Conservation (phyloP, 2,113 vertebrate species). For the Syrmaticus mikado region DNA sequence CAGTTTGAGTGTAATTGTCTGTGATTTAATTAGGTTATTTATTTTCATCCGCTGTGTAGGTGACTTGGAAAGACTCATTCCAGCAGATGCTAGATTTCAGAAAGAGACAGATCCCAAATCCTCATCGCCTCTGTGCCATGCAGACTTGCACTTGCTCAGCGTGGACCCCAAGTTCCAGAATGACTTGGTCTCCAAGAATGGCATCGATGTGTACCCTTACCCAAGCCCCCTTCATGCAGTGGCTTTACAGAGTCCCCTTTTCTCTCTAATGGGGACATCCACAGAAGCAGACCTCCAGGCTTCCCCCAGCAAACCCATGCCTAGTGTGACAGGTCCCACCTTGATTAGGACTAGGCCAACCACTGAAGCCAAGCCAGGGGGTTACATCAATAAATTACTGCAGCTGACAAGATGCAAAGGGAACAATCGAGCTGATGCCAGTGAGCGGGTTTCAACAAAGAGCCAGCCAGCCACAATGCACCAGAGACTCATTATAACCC, state of each 20-base stretch:
- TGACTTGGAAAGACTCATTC: slow-evolving; percentile 85
- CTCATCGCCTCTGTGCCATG: slow-evolving; percentile 10
- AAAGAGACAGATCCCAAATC: slow-evolving; percentile 70
- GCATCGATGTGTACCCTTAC: slow-evolving; percentile 89
- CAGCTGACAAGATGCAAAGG: slow-evolving; percentile 77
- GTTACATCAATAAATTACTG: slow-evolving; percentile 87
- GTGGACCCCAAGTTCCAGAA: slow-evolving; percentile 87
- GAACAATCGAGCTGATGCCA: slow-evolving; percentile 23
- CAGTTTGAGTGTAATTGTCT: background rate
- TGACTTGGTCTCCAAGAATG: slow-evolving; percentile 85
- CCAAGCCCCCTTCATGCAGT: slow-evolving; percentile 95
- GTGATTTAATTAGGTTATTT: slow-evolving; percentile 40
- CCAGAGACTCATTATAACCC: slow-evolving; percentile 52
- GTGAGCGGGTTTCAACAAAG: slow-evolving; percentile 27
- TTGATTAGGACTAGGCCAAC: slow-evolving; percentile 22
- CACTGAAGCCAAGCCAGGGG: slow-evolving; percentile 69
- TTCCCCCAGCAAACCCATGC: background rate
- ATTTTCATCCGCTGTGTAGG: slow-evolving; percentile 74
- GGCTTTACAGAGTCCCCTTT: slow-evolving; percentile 93
- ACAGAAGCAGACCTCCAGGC: background rate
- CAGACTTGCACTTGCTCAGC: slow-evolving; percentile 45
- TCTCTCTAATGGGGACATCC: slow-evolving; percentile 73
- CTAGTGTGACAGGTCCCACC: background rate
- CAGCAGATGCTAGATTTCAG: slow-evolving; percentile 64
- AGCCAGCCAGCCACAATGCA: background rate